Evolutionary conservation across 1,140 invertebrate species (phyloP), one percentile per base, ranked within the genome.

Genomic region (Tribolium madens): DNA sequence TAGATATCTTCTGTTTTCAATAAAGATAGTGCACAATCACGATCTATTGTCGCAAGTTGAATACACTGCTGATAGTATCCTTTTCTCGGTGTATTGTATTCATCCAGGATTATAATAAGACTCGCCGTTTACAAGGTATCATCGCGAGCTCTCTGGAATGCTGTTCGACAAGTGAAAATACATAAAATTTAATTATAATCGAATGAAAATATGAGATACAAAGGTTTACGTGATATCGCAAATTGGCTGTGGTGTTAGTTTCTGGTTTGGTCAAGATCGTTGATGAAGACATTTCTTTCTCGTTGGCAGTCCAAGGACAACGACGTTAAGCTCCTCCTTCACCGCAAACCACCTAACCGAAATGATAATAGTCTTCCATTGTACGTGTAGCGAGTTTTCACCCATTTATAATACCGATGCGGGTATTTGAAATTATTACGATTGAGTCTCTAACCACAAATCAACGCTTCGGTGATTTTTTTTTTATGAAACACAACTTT

Each of bases 1-100:
- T 78, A 76, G 77, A 74, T 78, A 78, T 78, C 77, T 78, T 78
- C 50, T 75, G 73, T 78, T 78, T 78, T 73, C 72, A 78, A 78
- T 47, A 78, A 75, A 75, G 77, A 75, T 78, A 78, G 18, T 76
- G 77, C 77, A 75, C 68, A 76, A 76, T 78, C 77, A 78, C 73
- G 73, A 72, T 68, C 77, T 64, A 78, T 78, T 78, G 77, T 78
- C 77, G 69, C 77, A 72, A 64, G 46, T 48, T 75, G 64, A 78
- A 78, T 78, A 76, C 72, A 76, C 70, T 33, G 52, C n/a, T 64
- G 21, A 33, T 33, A 64, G 9, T 33, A 73, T 52, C 18, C 21
- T 73, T 73, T 73, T 53, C 70, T 78, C 46, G 18, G 36, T 75
- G 21, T 33, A 31, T 53, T 73, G 50, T 53, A 52, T 33, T 21